Evolutionary conservation across 2,888 invertebrate species (phyloP), one percentile per base, ranked within the genome.

Genomic region (Plagodis dolabraria): DNA sequence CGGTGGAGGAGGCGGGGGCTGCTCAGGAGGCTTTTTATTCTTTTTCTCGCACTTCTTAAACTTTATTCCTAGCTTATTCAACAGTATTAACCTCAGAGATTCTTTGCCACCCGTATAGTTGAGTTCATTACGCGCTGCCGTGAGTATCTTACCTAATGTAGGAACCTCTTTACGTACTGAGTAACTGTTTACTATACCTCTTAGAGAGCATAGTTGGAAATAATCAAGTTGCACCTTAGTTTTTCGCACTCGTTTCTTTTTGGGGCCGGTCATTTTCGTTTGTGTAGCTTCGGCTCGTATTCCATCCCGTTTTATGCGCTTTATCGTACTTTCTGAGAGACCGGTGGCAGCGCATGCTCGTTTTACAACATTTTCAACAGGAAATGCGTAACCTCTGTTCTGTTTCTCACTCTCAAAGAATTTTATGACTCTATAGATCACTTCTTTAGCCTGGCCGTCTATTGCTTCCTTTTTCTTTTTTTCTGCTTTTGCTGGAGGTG

Each of bases 321-420:
- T 92, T 40, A 92, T 91, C 0, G 92, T 92, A 52, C 91, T 92
- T 66, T 91, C 91, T 0, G 91, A 91, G 0, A 91, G 64, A 0
- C 92, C 92, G 0, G 92, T 92, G 0, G 92, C 92, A 0, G 91
- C 91, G 43, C 91, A 91, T 0, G 92, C 89, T 4, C 92, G 71
- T 68, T 92, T 92, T 0, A 92, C 87, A 2, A 92, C 92, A 61
- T 92, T 91, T 66, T 92, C 91, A 0, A 92, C 92, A 0, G 92
- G 91, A 68, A 86, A 91, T 0, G 90, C 85, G 61, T 92, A 92
- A 43, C 91, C 91, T 68, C 90, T 83, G 22, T 89, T 92, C 65
- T 87, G 87, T 83, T 92, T 92, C 80, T 92, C 92, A 58, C 90
- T 91, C 65, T 92, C 92, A 67, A 92, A 92, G 68, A 92, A 92